Evolutionary conservation across 2,113 vertebrate species (phyloP), one percentile per base, ranked within the genome.

Genomic region (Eudyptes chrysolophus): DNA sequence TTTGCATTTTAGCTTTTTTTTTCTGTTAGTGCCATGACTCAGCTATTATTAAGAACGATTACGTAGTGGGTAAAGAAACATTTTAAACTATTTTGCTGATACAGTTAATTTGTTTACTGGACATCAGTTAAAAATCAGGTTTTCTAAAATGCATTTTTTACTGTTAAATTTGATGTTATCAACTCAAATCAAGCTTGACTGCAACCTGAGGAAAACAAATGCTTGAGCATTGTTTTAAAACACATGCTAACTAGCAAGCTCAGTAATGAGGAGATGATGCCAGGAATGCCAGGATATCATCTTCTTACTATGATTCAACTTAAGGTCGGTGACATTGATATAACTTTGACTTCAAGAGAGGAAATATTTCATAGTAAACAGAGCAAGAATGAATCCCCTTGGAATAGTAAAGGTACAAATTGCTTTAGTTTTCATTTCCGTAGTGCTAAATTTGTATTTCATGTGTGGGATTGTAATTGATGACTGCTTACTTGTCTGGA

Each of bases 341-440:
- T 96, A 98, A 98, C 97, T 97, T 98, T 97, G 98, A 96, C 91
- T 97, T 96, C 96, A 91, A 97, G 90, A 97, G 96, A 97, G 87
- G 94, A 89, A 98, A 96, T 98, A 98, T 98, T 98, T 98, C 93
- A 96, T 93, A 95, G 94, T 95, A 97, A 98, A 97, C 96, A 97
- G 96, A 97, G 90, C 84, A 96, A 96, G 95, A 97, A 97, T 90
- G 80, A 97, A 98, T 98, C 97, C 97, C 98, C 32, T 96, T 95
- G 97, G 98, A 98, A 98, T 94, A 98, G 94, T 97, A 98, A 98
- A 98, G 96, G 96, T 97, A 98, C 93, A 98, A 98, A 98, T 98
- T 98, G 97, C 97, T 98, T 98, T 97, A 97, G 97, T 98, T 98
- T 98, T 98, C 97, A 98, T 98, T 98, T 98, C 96, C 83, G 32